Conservation (phyloP, 2,888 invertebrate species). For the Halictus quadricinctus region DNA sequence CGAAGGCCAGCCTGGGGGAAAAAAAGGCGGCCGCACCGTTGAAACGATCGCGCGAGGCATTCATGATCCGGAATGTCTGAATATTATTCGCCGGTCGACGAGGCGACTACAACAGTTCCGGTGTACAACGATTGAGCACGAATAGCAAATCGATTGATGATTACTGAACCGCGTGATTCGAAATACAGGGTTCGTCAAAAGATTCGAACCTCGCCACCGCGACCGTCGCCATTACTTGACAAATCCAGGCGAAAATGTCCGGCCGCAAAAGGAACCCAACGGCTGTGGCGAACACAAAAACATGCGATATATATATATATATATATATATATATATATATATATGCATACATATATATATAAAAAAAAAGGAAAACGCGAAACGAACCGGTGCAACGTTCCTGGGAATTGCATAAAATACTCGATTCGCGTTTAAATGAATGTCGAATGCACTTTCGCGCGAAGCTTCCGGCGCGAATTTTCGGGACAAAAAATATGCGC, state of each 20-base stretch:
- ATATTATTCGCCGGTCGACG: conserved; percentile 59
- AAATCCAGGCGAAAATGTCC: conserved; percentile 36
- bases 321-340: too few species aligned
- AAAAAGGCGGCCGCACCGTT: conserved; percentile 4
- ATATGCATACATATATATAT: background rate
- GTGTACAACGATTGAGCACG: conserved; percentile 56
- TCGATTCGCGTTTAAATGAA: conserved; percentile 17
- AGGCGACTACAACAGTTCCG: conserved; percentile 50
- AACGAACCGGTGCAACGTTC: background rate
- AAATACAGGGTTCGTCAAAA: conserved; percentile 58
- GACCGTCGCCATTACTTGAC: conserved; percentile 24
- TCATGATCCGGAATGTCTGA: conserved; percentile 53
- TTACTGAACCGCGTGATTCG: conserved; percentile 65
- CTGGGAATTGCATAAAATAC: background rate
- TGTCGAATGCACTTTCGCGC: conserved; percentile 2
- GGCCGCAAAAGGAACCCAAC: background rate
- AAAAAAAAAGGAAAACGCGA: background rate
- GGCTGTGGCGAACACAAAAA: background rate
- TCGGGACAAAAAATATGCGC: background rate
- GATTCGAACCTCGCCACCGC: conserved; percentile 31
- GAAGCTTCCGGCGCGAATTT: background rate
- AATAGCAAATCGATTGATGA: conserved; percentile 67
- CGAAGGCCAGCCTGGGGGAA: background rate
- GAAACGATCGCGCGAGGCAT: conserved; percentile 34
- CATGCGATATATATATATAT: too few species aligned